Percentiles rank a stretch among this genome's conserved stretches.
Evolutionary conservation across 2,113 vertebrate genomes (phyloP).

Genomic region (Aplodontia rufa): DNA sequence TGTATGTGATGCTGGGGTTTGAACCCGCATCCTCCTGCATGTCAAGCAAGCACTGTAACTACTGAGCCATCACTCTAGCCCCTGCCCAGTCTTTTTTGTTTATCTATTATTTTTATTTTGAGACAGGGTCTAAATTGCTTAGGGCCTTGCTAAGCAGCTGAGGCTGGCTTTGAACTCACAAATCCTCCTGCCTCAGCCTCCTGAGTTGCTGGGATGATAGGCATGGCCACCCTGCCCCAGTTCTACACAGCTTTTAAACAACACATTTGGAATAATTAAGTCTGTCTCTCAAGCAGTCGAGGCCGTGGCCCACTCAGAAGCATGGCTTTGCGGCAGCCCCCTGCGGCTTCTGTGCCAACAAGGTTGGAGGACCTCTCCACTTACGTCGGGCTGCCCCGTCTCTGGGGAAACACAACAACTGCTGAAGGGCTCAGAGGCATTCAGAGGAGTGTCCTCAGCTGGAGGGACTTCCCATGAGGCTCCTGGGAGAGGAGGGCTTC

Average conservation of each 20-base stretch:
- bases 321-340: fast-evolving
- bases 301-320: too few species aligned
- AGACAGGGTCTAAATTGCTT: not conserved
- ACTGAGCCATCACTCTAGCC: too few species aligned
- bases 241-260: fast-evolving
- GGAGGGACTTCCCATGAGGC: not conserved
- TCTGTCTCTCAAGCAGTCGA: not conserved
- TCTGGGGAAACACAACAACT: not conserved
- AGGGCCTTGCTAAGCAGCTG: not conserved
- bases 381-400: fast-evolving
- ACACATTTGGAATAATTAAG: too few species aligned
- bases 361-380: fast-evolving
- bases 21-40: too few species aligned
- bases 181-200: not conserved
- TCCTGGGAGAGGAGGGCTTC: not conserved
- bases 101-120: not conserved
- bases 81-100: not conserved
- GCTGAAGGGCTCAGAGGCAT: not conserved
- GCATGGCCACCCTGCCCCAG: not conserved
- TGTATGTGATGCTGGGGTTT: too few species aligned
- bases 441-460: not conserved
- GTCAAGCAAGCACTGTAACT: too few species aligned
- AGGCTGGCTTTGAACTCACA: not conserved
- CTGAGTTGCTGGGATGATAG: not conserved
- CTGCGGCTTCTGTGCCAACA: not conserved